phyloP scores from a whole-genome alignment of 1,140 invertebrate species.

The Hycleus cichorii region DNA sequence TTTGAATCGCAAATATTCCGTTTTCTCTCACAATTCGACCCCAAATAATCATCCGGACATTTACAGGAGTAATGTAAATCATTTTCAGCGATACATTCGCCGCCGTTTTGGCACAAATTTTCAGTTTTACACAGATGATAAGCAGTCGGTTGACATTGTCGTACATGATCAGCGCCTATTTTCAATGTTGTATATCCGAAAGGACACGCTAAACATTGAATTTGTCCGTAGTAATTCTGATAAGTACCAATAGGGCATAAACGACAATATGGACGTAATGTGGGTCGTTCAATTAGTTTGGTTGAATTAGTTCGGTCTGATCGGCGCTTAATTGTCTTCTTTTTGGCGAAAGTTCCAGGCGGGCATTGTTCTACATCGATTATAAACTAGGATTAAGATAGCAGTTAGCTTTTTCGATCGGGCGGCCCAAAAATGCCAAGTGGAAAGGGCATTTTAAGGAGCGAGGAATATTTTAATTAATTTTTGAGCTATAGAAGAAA shows the following conservation, averaged over 20 bases:
- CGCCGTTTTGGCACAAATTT: constrained; percentile 40
- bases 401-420: too few relatives aligned
- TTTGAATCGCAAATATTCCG: constrained; percentile 49
- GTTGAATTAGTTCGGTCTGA: constrained; percentile 20
- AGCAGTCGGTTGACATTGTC: constrained; percentile 46
- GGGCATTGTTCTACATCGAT: constrained; percentile 34
- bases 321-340: constrained; percentile 26
- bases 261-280: constrained; percentile 45
- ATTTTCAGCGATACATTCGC: constrained; percentile 35
- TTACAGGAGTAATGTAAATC: constrained; percentile 41
- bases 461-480: too few relatives aligned
- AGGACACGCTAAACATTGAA: constrained; percentile 50
- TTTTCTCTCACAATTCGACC: constrained; percentile 41
- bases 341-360: constrained; percentile 38
- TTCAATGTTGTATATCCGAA: constrained; percentile 47
- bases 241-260: constrained; percentile 55
- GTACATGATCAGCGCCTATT: constrained; percentile 39
- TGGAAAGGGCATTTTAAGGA: too few relatives aligned
- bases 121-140: constrained; percentile 33
- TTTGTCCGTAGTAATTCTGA: constrained; percentile 52
- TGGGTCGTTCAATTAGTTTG: constrained; percentile 21
- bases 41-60: constrained; percentile 40
- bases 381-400: too few relatives aligned
- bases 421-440: too few relatives aligned
- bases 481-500: constrained; percentile 7